Percentiles rank a stretch among this genome's conserved stretches.
These are phyloP conservation scores for Rhinichthys osculus DNA, from an alignment of 2,797 vertebrate genomes.

Conservation along the genomic window DNA sequence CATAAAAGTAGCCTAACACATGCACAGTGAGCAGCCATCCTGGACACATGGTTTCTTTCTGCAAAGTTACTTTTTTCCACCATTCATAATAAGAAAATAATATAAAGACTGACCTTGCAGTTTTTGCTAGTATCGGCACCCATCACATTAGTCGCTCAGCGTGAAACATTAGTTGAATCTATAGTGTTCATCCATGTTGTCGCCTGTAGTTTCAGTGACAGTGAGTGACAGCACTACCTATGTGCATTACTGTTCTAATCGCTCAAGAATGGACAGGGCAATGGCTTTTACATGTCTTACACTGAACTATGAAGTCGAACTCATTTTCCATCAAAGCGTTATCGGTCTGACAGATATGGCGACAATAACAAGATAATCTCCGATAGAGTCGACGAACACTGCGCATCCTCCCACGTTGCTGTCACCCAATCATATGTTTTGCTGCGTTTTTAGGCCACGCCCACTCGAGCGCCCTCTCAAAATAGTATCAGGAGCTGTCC, in stretches of 20 bases:
- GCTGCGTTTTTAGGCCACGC: slow-evolving; percentile 17
- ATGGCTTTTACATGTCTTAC: background rate
- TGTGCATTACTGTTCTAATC: background rate
- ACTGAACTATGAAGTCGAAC: background rate
- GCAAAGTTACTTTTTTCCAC: background rate
- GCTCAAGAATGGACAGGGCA: background rate
- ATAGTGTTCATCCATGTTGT: slow-evolving; percentile 58
- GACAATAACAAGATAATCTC: slow-evolving; percentile 81
- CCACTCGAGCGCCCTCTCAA: background rate
- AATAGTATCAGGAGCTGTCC: slow-evolving; percentile 7
- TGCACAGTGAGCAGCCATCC: background rate
- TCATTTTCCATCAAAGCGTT: background rate
- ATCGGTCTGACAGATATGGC: slow-evolving; percentile 61
- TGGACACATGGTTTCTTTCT: background rate
- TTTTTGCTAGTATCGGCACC: slow-evolving; percentile 77
- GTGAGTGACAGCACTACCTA: background rate
- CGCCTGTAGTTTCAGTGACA: background rate
- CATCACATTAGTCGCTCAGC: slow-evolving; percentile 69
- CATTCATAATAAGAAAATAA: background rate
- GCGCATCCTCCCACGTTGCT: slow-evolving; percentile 66
- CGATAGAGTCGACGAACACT: slow-evolving; percentile 35
- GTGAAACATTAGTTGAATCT: slow-evolving; percentile 32
- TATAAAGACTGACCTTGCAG: slow-evolving; percentile 69
- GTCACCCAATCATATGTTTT: slow-evolving; percentile 62
- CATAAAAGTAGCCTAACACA: background rate